These are phyloP conservation scores for Trypoxylon attenuatum DNA, from an alignment of 2,888 invertebrate genomes.

Conservation along the genomic window DNA sequence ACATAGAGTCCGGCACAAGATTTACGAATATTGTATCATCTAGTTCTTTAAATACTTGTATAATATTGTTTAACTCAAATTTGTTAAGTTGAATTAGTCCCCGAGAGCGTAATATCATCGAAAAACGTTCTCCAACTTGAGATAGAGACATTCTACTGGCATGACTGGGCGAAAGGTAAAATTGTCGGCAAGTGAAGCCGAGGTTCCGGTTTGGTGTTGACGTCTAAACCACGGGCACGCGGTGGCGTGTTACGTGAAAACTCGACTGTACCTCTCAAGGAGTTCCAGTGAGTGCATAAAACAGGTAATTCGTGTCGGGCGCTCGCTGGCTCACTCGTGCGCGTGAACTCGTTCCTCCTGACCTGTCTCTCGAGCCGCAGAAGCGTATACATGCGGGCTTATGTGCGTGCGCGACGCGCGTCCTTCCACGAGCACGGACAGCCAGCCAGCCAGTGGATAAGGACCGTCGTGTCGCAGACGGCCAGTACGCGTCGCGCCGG, in stretches of 20 bases:
- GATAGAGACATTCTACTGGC: no score
- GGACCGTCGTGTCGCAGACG: constrained; percentile 14
- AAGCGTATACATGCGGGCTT: constrained; percentile 7
- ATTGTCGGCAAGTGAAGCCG: constrained; percentile 23
- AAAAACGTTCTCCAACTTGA: no score
- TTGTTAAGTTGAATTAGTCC: no score
- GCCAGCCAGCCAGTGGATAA: constrained; percentile 1
- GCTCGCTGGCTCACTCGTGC: no score
- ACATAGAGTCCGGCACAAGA: no score
- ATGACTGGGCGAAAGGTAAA: constrained; percentile 30
- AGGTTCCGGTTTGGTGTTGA: constrained; percentile 34
- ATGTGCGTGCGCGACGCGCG: background rate
- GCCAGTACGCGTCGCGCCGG: no score
- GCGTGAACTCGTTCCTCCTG: constrained; percentile 34
- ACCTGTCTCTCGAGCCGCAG: constrained; percentile 31
- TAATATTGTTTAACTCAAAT: no score
- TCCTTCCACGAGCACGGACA: constrained; percentile 36
- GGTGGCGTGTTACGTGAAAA: constrained; percentile 42
- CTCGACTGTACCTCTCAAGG: constrained; percentile 49
- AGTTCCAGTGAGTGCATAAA: constrained; percentile 46
- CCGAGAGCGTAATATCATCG: no score
- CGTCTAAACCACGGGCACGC: constrained; percentile 1
- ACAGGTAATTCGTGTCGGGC: constrained; percentile 50
- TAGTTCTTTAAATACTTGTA: no score
- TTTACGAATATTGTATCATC: no score